Conservation (phyloP, 2,113 vertebrate genomes). For the Aramus guarauna region DNA sequence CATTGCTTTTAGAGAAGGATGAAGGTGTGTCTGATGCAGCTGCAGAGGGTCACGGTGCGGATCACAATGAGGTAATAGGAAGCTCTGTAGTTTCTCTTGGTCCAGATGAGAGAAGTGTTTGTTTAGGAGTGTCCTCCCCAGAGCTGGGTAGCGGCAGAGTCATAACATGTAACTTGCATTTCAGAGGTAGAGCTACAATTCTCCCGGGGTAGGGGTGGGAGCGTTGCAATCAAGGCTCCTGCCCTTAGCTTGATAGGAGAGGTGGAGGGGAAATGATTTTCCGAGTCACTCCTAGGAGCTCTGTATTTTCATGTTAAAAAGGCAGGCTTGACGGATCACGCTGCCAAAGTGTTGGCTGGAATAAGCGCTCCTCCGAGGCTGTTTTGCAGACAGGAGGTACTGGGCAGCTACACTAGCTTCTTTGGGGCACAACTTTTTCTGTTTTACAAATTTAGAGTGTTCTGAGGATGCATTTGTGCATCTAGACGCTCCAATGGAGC, state of each 20-base stretch:
- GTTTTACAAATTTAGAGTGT: background rate
- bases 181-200: background rate
- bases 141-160: background rate
- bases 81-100: constrained; percentile 70
- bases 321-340: background rate
- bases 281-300: background rate
- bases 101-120: constrained; percentile 68
- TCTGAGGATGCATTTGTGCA: background rate
- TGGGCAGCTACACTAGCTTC: background rate
- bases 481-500: background rate
- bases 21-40: constrained; percentile 70
- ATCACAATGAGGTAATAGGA: constrained; percentile 78
- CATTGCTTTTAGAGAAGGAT: constrained; percentile 40
- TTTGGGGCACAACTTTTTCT: accelerated
- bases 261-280: constrained; percentile 4
- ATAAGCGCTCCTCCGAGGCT: background rate
- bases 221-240: background rate
- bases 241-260: background rate
- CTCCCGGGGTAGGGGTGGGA: constrained; percentile 19
- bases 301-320: background rate
- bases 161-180: background rate
- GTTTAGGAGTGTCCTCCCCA: constrained; percentile 56
- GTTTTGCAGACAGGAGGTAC: background rate
- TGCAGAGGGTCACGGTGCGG: constrained; percentile 55
- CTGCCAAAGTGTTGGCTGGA: background rate